These are phyloP conservation scores for Dysmachus trigonus DNA, from an alignment of 2,888 invertebrate genomes.

Conservation along the genomic window DNA sequence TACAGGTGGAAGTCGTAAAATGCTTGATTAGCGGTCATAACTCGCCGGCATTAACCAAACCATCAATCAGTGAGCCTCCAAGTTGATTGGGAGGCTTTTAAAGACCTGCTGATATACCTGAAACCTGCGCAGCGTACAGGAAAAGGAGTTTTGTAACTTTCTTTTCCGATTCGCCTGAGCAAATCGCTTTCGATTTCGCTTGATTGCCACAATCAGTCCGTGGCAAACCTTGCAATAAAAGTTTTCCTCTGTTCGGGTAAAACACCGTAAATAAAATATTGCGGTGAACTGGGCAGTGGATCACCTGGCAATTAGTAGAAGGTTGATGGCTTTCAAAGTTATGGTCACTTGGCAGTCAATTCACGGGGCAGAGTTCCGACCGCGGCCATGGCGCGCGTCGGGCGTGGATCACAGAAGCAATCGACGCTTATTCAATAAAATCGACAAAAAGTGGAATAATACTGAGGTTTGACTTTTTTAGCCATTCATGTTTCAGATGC, in stretches of 20 bases:
- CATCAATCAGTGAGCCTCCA: neutral
- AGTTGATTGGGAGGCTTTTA: neutral
- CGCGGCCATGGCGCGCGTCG: neutral
- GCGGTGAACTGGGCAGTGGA: neutral
- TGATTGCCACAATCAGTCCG: neutral
- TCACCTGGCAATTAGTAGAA: neutral
- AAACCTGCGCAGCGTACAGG: neutral
- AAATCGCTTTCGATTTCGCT: slow-evolving; percentile 16
- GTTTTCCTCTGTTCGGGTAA: neutral
- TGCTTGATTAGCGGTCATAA: neutral
- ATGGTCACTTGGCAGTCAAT: slow-evolving; percentile 15
- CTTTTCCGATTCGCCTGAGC: slow-evolving; percentile 16
- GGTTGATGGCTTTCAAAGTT: slow-evolving; percentile 35
- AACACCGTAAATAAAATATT: neutral
- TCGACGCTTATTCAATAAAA: slow-evolving; percentile 3
- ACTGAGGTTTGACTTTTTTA: neutral
- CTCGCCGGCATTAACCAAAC: neutral
- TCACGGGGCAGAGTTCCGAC: neutral
- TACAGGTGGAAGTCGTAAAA: neutral
- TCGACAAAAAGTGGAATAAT: neutral
- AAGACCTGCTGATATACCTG: neutral
- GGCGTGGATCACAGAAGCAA: neutral
- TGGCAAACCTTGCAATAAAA: neutral
- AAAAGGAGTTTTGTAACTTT: slow-evolving; percentile 27
- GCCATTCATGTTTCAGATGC: neutral